These are phyloP conservation scores for Brachymystax lenok DNA, from an alignment of 2,797 vertebrate species.

Conservation along the genomic window DNA sequence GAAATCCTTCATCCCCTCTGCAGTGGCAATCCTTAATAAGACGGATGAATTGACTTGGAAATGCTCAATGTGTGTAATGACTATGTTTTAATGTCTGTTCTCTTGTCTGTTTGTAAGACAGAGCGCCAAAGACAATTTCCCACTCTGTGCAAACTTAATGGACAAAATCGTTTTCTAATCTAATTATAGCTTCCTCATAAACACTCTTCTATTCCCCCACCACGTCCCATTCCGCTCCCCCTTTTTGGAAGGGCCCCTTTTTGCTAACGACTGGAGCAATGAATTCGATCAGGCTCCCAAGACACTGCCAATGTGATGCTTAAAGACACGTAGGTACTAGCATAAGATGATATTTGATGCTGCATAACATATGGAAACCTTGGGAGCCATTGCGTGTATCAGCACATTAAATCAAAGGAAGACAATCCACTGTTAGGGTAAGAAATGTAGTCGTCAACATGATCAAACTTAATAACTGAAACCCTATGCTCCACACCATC, in stretches of 20 bases:
- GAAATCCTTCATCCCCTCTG: too few species aligned
- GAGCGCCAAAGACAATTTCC: too few species aligned
- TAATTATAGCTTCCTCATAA: conserved; percentile 56
- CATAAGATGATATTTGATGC: conserved; percentile 1
- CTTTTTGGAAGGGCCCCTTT: conserved; percentile 46
- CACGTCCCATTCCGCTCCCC: not conserved
- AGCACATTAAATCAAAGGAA: too few species aligned
- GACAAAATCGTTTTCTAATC: too few species aligned
- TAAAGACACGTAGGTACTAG: conserved; percentile 26
- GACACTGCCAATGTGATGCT: conserved; percentile 17
- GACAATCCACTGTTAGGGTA: not conserved
- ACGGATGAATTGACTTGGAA: too few species aligned
- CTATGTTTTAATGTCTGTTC: too few species aligned
- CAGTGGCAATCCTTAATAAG: too few species aligned
- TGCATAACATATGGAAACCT: not conserved
- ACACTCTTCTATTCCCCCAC: conserved; percentile 34
- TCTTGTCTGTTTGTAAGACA: too few species aligned
- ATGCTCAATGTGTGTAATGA: too few species aligned
- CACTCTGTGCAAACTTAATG: too few species aligned
- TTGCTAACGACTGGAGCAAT: conserved; percentile 40
- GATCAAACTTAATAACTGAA: too few species aligned
- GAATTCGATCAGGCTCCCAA: conserved; percentile 43
- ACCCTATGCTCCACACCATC: too few species aligned
- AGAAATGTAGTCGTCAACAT: not conserved
- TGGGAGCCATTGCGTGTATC: not conserved